Percentiles rank a stretch among this genome's conserved stretches.
phyloP scores from a whole-genome alignment of 2,113 vertebrate genomes.

The Callipepla californica region DNA sequence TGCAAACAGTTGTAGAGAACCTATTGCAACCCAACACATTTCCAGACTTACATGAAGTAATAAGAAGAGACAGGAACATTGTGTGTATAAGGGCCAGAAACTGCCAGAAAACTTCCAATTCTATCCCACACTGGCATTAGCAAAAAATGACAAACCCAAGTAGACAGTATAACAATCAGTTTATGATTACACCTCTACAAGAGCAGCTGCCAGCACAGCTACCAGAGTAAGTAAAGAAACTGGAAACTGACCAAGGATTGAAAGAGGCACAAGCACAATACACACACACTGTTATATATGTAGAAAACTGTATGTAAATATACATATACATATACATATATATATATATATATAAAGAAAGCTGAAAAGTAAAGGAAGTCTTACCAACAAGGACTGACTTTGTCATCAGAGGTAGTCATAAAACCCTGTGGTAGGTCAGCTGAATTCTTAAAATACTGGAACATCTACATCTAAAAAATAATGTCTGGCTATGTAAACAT shows the following conservation, averaged over 20 bases:
- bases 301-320: background rate
- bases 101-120: slow-evolving; percentile 49
- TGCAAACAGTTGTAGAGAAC: background rate
- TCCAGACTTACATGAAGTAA: slow-evolving; percentile 13
- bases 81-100: slow-evolving; percentile 2
- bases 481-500: background rate
- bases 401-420: background rate
- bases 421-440: background rate
- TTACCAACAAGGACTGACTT: background rate
- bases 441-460: background rate
- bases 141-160: slow-evolving; percentile 19
- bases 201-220: slow-evolving; percentile 47
- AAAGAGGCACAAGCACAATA: background rate
- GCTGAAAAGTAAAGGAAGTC: background rate
- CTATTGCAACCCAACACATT: background rate
- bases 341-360: background rate
- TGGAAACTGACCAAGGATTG: background rate
- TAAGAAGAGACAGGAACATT: slow-evolving; percentile 39
- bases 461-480: background rate
- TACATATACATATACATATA: background rate
- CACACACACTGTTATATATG: background rate
- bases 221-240: background rate
- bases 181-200: slow-evolving; percentile 38
- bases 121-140: slow-evolving; percentile 9
- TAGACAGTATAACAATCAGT: slow-evolving; percentile 41